These are phyloP conservation scores for Conops quadrifasciatus DNA, from an alignment of 2,888 invertebrate species.

Conservation along the genomic window DNA sequence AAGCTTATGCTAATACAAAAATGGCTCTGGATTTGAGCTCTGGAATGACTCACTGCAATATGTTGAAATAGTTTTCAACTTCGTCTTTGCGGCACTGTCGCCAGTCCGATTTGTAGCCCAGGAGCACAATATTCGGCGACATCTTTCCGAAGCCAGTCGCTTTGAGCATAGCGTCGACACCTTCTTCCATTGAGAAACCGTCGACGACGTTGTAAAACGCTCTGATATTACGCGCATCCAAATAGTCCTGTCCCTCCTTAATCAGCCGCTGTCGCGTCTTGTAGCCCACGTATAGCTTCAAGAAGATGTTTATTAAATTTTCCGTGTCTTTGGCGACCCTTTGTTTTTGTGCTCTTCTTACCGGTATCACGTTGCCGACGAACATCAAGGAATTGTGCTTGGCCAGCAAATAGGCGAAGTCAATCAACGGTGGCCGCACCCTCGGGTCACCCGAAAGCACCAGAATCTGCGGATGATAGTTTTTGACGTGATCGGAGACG, in stretches of 20 bases:
- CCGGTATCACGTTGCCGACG: constrained; percentile 86
- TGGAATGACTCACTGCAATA: constrained; percentile 81
- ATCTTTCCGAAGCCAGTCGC: constrained; percentile 91
- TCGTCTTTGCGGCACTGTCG: constrained; percentile 75
- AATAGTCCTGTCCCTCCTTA: constrained; percentile 80
- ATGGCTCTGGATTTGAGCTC: not conserved
- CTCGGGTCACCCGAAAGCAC: constrained; percentile 87
- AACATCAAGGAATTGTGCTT: constrained; percentile 91
- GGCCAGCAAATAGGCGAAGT: constrained; percentile 90
- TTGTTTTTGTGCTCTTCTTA: constrained; percentile 61
- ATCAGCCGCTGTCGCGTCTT: constrained; percentile 70
- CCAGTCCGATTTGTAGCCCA: constrained; percentile 97
- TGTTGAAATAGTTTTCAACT: constrained; percentile 90
- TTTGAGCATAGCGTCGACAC: constrained; percentile 85
- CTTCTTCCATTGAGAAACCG: constrained; percentile 77
- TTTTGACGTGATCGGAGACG: constrained; percentile 96
- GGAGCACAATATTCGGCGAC: constrained; percentile 89
- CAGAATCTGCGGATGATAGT: constrained; percentile 91
- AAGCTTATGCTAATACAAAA: not conserved
- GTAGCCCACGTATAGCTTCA: constrained; percentile 72
- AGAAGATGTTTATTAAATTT: not conserved
- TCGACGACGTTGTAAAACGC: constrained; percentile 87
- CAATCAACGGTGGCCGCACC: constrained; percentile 85
- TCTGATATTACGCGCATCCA: constrained; percentile 83
- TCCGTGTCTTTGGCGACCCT: not conserved